phyloP scores from a whole-genome alignment of 2,113 vertebrate species.

The Onychorhynchus coronatus region DNA sequence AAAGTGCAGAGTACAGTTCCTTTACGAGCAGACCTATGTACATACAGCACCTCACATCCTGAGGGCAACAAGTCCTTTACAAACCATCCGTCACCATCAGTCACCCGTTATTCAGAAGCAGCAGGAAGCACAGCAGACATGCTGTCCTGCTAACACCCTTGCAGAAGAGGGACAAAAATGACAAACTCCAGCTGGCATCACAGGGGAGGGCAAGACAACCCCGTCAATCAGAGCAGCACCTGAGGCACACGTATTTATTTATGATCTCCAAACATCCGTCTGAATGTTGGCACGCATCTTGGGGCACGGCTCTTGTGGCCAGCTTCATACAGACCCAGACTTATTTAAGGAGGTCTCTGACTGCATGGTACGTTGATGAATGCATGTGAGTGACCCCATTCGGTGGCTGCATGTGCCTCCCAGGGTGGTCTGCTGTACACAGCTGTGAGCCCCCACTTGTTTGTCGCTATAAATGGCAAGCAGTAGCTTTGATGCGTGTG shows the following conservation, averaged over 20 bases:
- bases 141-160: background rate
- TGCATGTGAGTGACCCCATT: background rate
- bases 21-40: background rate
- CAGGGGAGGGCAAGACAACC: background rate
- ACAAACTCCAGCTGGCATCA: background rate
- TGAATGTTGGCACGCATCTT: fast-evolving
- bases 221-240: background rate
- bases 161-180: background rate
- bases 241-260: fast-evolving
- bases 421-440: background rate
- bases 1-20: background rate
- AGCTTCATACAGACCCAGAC: background rate
- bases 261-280: background rate
- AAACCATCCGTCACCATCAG: background rate
- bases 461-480: constrained; percentile 20
- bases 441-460: fast-evolving
- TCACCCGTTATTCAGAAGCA: background rate
- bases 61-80: background rate
- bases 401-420: background rate
- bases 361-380: background rate
- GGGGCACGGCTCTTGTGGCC: fast-evolving
- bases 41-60: background rate
- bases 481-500: background rate
- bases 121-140: background rate
- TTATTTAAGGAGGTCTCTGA: background rate